These are phyloP conservation scores for Cochlearius cochlearius DNA, from an alignment of 2,113 vertebrate species.

Conservation along the genomic window DNA sequence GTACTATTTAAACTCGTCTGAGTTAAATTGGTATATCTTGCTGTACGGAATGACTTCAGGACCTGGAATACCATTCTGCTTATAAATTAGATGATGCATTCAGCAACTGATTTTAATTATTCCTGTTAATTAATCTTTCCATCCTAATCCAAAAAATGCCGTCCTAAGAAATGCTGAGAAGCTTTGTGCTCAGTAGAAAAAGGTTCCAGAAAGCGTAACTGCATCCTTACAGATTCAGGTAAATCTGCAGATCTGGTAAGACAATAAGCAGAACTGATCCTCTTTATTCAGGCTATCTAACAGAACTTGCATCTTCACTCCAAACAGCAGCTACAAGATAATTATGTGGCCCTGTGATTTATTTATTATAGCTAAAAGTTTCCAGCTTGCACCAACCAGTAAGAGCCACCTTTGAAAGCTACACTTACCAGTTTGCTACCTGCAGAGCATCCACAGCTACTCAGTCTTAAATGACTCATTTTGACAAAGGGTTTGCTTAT, in stretches of 20 bases:
- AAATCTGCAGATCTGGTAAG: not conserved
- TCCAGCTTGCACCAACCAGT: not conserved
- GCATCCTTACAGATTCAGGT: not conserved
- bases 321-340: not conserved
- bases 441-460: not conserved
- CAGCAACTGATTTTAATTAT: not conserved
- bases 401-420: not conserved
- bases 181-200: not conserved
- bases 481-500: not conserved
- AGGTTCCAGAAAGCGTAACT: not conserved
- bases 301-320: not conserved
- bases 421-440: not conserved
- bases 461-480: not conserved
- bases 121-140: not conserved
- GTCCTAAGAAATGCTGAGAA: not conserved
- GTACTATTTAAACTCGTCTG: not conserved
- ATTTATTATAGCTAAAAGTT: not conserved
- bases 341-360: rapidly evolving
- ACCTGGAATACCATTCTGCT: not conserved
- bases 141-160: not conserved
- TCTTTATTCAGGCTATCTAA: not conserved
- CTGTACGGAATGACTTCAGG: not conserved
- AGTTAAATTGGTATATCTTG: not conserved
- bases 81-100: not conserved
- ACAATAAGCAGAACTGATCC: not conserved